Base-by-base conservation (phyloP, 2,888 invertebrate genomes). In the Nemapogon koenigi region DNA sequence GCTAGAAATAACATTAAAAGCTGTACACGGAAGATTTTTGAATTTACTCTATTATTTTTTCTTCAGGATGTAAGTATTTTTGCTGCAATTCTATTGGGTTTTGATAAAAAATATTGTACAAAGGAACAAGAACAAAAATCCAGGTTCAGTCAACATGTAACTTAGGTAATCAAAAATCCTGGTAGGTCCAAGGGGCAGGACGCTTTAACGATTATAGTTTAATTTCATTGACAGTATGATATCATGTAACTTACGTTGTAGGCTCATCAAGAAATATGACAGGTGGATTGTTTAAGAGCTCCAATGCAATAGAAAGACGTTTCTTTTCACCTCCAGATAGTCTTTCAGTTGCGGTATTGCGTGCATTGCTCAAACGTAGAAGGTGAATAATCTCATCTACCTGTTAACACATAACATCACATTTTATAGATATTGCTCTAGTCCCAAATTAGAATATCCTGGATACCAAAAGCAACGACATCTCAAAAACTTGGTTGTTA, bases 191-290 rank as follows among this genome's bases (percentile, higher is more conserved):
- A 22, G 8, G 22, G 22, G 6, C 10, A 22, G 22, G 22, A 31
- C 16, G 6, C 7, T 10, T 10, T 31, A n/a, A n/a, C 3, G 6
- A n/a, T 31, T 7, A 10, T n/a, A 14, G 18, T 35, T 17, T 13
- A 19, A n/a, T 11, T 22, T 22, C 22, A 22, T 22, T 7, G 22
- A 6, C 8, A 22, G 6, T 17, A 37, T 11, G 13, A 10, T 4
- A 4, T n/a, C n/a, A n/a, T n/a, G n/a, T n/a, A 11, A 65, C 84
- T 85, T 78, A 97, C 96, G 96, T 95, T 2, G 97, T 97, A 1
- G 97, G 97, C 60, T 97, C 97, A 63, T 97, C 97, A 42, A 97
- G 82, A 63, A 97, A 97, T 62, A 97, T 85, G 4, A 97, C 88
- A 1, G 97, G 95, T 2, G 97, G 97, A 65, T 97, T 97, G 65